Evolutionary conservation across 2,888 invertebrate species (phyloP).

Genomic region (Eulithis testata): DNA sequence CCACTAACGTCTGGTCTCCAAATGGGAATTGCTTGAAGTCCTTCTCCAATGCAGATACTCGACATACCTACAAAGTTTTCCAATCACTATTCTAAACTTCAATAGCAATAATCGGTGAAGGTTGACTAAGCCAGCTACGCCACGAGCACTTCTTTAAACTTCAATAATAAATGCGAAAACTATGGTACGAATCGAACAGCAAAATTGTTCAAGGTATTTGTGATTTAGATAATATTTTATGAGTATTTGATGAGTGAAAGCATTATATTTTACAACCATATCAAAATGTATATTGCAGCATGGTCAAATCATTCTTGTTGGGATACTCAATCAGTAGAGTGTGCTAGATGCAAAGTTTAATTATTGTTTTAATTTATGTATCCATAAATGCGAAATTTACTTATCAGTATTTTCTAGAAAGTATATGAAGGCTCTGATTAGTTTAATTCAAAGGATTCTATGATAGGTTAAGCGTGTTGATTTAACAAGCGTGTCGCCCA

Average conservation of each 20-base stretch:
- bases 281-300: neutral
- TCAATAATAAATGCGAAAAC: no score
- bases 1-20: slow-evolving; percentile 88
- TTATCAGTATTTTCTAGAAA: neutral
- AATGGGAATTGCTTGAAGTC: slow-evolving; percentile 86
- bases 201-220: neutral
- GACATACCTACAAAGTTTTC: slow-evolving; percentile 63
- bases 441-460: slow-evolving; percentile 15
- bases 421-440: slow-evolving; percentile 2
- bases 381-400: no score
- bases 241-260: slow-evolving; percentile 1
- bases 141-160: no score
- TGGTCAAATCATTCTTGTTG: no score
- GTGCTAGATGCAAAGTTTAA: no score
- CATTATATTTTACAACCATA: slow-evolving; percentile 2
- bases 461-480: slow-evolving; percentile 23
- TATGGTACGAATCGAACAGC: no score
- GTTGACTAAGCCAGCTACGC: no score
- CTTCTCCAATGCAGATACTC: slow-evolving; percentile 81
- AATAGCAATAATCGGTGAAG: no score
- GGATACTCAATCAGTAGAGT: no score
- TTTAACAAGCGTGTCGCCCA: slow-evolving; percentile 25
- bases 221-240: slow-evolving; percentile 12
- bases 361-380: no score
- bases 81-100: slow-evolving; percentile 2